Evolutionary conservation across 2,888 invertebrate genomes (phyloP), one percentile per base, ranked within the genome.

Genomic region (Lathronympha strigana): DNA sequence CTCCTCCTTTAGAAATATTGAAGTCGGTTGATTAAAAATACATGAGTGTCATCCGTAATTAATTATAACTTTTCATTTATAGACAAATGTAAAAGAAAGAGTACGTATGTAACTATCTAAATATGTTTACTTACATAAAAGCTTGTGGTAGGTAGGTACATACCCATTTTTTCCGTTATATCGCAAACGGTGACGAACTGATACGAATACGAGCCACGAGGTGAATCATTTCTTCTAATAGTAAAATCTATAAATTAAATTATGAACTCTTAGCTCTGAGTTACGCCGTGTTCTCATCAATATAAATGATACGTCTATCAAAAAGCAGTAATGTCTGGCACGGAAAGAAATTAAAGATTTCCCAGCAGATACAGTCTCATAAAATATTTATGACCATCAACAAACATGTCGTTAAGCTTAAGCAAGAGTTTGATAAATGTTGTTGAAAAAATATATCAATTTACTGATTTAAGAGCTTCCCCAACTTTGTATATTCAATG

Each of bases 331-430:
- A 60, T 47, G 45, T 60, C 63, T 63, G 43, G 57, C 50, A 23
- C 17, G 50, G 43, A 50, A 40, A 45, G 53, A 66, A 66, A 61
- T 54, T 54, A 61, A 47, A 61, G 38, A 54, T 66, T 61, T 66
- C 60, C 53, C 58, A 58, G 47, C 60, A 54, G 45, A 66, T 60
- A 66, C 53, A 53, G 33, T 53, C 31, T 53, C 66, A 54, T 66
- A 66, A 66, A 66, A 61, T 66, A 66, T 66, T 66, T 61, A 66
- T 61, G 60, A 54, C 36, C 45, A 36, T 31, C 54, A 61, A 64
- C 60, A 53, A 53, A 55, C 49, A 45, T 60, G 54, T 61, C 66
- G 66, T 54, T 61, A 54, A 61, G 47, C 47, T 25, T 45, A 47
- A 53, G 53, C 45, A 21, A 50, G 17, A 17, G 13, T 54, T 49